phyloP scores from a whole-genome alignment of 2,797 vertebrate species.

The Microctenopoma stevenorrisi region DNA sequence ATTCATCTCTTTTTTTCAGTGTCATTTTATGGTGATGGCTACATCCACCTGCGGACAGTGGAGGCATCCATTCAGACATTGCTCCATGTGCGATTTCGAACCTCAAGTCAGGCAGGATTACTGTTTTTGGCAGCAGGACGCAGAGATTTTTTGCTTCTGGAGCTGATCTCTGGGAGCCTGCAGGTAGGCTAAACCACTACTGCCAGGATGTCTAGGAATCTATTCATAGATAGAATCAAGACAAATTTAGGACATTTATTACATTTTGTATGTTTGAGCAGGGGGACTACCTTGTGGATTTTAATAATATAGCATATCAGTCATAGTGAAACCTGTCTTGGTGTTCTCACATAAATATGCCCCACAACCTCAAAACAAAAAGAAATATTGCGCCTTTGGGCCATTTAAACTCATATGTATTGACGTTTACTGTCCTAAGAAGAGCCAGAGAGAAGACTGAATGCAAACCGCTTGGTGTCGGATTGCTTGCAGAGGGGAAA shows the following conservation, averaged over 20 bases:
- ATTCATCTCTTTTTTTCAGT: slow-evolving; percentile 65
- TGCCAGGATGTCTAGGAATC: background rate
- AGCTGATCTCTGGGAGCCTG: slow-evolving; percentile 85
- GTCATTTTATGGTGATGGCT: slow-evolving; percentile 92
- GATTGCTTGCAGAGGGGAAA: slow-evolving; percentile 56
- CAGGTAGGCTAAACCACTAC: slow-evolving; percentile 70
- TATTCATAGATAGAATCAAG: background rate
- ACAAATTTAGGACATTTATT: background rate
- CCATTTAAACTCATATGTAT: slow-evolving; percentile 32
- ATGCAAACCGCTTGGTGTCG: slow-evolving; percentile 53
- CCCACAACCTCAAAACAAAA: slow-evolving; percentile 11
- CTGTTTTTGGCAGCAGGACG: slow-evolving; percentile 89
- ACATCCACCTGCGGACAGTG: slow-evolving; percentile 83
- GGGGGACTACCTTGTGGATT: background rate
- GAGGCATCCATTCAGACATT: slow-evolving; percentile 82
- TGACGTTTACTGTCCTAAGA: slow-evolving; percentile 52
- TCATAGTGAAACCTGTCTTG: background rate
- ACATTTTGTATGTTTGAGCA: background rate
- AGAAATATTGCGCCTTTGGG: slow-evolving; percentile 30
- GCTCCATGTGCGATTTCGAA: slow-evolving; percentile 88
- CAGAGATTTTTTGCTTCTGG: slow-evolving; percentile 86
- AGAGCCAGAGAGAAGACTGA: slow-evolving; percentile 43
- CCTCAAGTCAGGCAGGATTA: slow-evolving; percentile 84
- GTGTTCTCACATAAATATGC: background rate
- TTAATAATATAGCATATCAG: background rate